Evolutionary conservation across 2,113 vertebrate genomes (phyloP).

Genomic region (Vicugna pacos): DNA sequence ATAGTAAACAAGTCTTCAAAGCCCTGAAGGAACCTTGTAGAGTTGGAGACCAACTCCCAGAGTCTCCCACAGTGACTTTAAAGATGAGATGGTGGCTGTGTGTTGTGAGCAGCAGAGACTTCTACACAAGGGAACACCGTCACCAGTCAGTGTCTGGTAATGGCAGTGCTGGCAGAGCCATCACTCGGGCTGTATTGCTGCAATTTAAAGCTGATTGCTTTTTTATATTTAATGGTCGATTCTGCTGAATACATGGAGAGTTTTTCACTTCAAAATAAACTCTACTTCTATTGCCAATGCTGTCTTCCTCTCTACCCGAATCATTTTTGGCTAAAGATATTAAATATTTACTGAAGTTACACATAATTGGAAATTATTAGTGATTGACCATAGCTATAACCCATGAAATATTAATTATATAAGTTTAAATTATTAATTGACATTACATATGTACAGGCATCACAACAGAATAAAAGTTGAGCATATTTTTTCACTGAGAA

Average conservation of each 20-base stretch:
- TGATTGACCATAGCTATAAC: slow-evolving; percentile 88
- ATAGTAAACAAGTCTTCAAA: background rate
- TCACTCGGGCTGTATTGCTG: background rate
- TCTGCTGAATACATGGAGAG: background rate
- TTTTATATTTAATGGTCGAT: background rate
- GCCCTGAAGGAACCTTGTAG: background rate
- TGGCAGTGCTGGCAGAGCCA: background rate
- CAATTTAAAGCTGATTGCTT: background rate
- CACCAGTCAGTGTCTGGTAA: background rate
- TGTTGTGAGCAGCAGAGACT: background rate
- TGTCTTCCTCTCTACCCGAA: slow-evolving; percentile 54
- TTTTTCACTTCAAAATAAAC: slow-evolving; percentile 5
- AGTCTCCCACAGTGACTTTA: background rate
- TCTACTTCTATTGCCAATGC: slow-evolving; percentile 3
- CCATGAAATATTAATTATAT: slow-evolving; percentile 89
- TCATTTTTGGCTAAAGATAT: slow-evolving; percentile 59
- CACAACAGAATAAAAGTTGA: slow-evolving; percentile 74
- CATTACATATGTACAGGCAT: slow-evolving; percentile 85
- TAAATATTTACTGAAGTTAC: slow-evolving; percentile 66
- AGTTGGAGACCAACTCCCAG: background rate
- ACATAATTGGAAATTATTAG: slow-evolving; percentile 86
- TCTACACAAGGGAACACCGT: background rate
- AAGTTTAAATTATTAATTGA: slow-evolving; percentile 91
- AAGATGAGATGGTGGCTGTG: background rate
- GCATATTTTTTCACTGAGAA: slow-evolving; percentile 56